phyloP scores from a whole-genome alignment of 64 coral and sea anemone species.

The Porites lutea region DNA sequence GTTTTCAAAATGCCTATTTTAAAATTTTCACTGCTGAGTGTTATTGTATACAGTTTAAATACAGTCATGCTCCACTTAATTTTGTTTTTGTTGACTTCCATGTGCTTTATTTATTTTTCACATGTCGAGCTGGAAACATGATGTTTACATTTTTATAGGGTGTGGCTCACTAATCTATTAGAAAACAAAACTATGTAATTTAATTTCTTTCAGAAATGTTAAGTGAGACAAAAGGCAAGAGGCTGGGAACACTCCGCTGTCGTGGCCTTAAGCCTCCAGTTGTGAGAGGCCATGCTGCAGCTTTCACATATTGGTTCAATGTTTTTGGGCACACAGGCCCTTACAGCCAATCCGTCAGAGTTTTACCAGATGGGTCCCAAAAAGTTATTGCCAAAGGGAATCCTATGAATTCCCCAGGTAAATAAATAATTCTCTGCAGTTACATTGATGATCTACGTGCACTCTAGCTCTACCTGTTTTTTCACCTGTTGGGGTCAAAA shows the following conservation, averaged over 20 bases:
- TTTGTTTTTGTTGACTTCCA: too few relatives aligned
- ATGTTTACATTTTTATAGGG: too few relatives aligned
- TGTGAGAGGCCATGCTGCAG: constrained; percentile 19
- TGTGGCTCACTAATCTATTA: too few relatives aligned
- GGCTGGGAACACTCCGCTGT: constrained; percentile 11
- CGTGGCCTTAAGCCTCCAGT: constrained; percentile 33
- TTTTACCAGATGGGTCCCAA: not conserved
- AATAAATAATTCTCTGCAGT: not conserved
- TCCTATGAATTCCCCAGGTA: constrained; percentile 58
- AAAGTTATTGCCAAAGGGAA: constrained; percentile 33
- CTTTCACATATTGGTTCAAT: constrained; percentile 54
- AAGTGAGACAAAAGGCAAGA: constrained; percentile 20
- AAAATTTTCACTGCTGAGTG: too few relatives aligned
- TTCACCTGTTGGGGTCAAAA: not conserved
- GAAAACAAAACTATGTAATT: too few relatives aligned
- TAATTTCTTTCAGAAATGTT: constrained; percentile 27
- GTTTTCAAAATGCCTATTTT: too few relatives aligned
- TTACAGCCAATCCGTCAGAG: not conserved
- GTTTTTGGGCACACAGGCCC: constrained; percentile 47
- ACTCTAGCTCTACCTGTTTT: too few relatives aligned
- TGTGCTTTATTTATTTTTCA: too few relatives aligned
- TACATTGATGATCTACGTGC: too few relatives aligned
- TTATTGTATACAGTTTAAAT: too few relatives aligned
- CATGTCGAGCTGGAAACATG: too few relatives aligned
- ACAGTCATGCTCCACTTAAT: too few relatives aligned